Base-by-base conservation (phyloP, 1,140 invertebrate genomes). In the Scaptomyza graminum region DNA sequence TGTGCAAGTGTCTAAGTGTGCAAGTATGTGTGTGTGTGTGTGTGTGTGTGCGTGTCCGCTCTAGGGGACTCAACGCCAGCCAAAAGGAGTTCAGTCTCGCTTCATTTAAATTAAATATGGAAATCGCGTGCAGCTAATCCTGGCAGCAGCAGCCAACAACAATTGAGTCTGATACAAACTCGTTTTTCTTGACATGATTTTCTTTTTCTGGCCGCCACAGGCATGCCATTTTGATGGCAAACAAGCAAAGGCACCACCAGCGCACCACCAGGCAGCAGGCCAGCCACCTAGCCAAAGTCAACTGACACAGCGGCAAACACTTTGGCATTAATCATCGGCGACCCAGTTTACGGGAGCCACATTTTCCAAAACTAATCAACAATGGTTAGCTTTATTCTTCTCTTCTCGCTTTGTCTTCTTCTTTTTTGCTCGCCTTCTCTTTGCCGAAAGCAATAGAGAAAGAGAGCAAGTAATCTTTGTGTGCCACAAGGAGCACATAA, bases 71-170 rank as follows among this genome's bases (percentile, higher is more conserved):
- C 12, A 12, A n/a, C 37, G 16, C 18, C 44, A 37, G 18, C 8
- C 7, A 54, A 43, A 34, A 47, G 50, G 62, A 69, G 39, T 34
- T 34, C 31, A 34, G 31, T 34, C 43, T 60, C 56, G 63, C 49
- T 74, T 90, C 83, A 84, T 84, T 89, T 89, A 89, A 90, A 90
- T 90, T 90, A 88, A 90, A 88, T 90, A 90, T 90, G 82, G 69
- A 90, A 90, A 90, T 88, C 82, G 80, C 79, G 82, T 90, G 83
- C 82, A 67, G 76, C 82, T 87, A 90, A 80, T 88, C 87, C 87
- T 90, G 82, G 61, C 50, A 50, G 51, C 59, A 56, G 22, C 39
- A 8, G 8, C 13, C 28, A 63, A 34, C 59, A 41, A 11, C 31
- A 66, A 46, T 39, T 13, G 28, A 25, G 52, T 11, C 18, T 55